phyloP scores from a whole-genome alignment of 2,888 invertebrate species.

The Leptinotarsa rubiginosa region DNA sequence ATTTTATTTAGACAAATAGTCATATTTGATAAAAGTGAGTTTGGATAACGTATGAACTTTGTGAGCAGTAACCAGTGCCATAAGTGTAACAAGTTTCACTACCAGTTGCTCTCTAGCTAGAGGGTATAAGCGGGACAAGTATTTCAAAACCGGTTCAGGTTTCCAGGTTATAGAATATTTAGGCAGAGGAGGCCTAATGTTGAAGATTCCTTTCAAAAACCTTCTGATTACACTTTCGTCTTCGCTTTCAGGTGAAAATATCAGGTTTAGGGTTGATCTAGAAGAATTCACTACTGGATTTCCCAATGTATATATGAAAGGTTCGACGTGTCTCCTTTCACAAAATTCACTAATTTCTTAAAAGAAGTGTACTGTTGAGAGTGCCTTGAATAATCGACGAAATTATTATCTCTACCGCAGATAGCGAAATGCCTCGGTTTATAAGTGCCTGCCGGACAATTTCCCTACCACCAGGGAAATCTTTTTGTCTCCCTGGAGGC shows the following conservation, averaged over 20 bases:
- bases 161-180: too few relatives aligned
- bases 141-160: too few relatives aligned
- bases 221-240: background rate
- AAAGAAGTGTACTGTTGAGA: background rate
- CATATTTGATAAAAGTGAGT: too few relatives aligned
- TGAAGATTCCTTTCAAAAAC: background rate
- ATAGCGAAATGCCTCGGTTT: background rate
- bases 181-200: too few relatives aligned
- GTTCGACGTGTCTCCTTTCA: background rate
- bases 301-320: background rate
- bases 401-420: too few relatives aligned
- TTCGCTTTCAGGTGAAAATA: background rate
- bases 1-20: too few relatives aligned
- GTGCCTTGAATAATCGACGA: background rate
- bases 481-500: conserved; percentile 44
- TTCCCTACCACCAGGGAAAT: conserved; percentile 54
- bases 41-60: too few relatives aligned
- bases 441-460: conserved; percentile 47
- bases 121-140: too few relatives aligned
- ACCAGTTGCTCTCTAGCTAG: too few relatives aligned
- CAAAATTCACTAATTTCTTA: background rate
- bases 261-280: background rate
- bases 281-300: background rate
- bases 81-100: too few relatives aligned
- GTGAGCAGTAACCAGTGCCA: too few relatives aligned